A percentile compares a stretch with the other conserved stretches of the same genome.
Evolutionary conservation across 2,797 vertebrate genomes (phyloP).

Genomic region (Rhinogobio ventralis): DNA sequence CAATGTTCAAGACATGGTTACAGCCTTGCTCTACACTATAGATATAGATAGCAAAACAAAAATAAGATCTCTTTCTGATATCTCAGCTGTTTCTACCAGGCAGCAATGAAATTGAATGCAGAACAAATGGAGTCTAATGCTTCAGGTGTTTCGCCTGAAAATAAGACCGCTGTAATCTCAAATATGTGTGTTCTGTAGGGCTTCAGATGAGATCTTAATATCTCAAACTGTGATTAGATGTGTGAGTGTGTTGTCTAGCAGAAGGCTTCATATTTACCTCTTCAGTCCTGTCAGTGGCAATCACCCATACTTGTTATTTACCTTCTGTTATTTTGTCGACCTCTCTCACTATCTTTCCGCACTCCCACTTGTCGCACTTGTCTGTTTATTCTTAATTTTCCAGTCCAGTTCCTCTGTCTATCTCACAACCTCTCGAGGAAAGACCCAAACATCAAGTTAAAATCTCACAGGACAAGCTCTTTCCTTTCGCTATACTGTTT

Average conservation of each 20-base stretch:
- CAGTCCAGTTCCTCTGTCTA: constrained; percentile 37
- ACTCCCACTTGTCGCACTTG: constrained; percentile 7
- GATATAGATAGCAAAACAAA: not conserved
- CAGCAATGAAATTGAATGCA: not conserved
- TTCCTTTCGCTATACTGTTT: constrained; percentile 1
- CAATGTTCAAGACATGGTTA: too few species aligned
- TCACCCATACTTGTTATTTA: constrained; percentile 18
- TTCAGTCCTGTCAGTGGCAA: not conserved
- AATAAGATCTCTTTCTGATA: not conserved
- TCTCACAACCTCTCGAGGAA: constrained; percentile 19
- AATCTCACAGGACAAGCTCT: constrained; percentile 8
- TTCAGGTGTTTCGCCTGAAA: not conserved
- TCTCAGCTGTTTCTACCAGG: not conserved
- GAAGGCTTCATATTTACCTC: not conserved
- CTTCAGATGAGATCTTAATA: constrained; percentile 2
- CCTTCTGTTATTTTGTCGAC: constrained; percentile 24
- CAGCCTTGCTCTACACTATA: not conserved
- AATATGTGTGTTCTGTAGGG: not conserved
- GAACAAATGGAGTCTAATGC: constrained; percentile 3
- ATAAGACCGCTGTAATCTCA: not conserved
- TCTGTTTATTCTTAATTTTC: constrained; percentile 47
- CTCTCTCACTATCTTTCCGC: constrained; percentile 9
- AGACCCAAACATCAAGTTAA: constrained; percentile 24
- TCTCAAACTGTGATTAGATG: not conserved
- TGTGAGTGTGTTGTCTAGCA: not conserved